Conservation (phyloP, 1,140 invertebrate species). For the Vanessa tameamea region DNA sequence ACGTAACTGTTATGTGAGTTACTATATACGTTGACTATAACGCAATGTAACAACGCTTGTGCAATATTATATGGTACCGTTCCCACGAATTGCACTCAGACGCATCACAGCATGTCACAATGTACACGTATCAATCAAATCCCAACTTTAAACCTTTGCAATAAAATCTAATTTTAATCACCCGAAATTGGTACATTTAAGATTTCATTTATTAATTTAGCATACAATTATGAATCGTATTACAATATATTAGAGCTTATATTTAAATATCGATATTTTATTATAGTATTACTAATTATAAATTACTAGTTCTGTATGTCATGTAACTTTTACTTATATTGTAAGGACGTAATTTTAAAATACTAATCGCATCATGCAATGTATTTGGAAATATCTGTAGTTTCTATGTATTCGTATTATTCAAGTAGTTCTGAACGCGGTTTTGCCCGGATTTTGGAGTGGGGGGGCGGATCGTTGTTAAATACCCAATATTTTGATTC, state of each 20-base stretch:
- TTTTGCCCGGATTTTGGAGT: no score
- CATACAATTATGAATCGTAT: neutral
- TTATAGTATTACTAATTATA: neutral
- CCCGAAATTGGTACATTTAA: neutral
- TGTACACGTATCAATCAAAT: neutral
- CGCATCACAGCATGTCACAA: conserved; percentile 8
- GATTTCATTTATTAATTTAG: neutral
- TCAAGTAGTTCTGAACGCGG: no score
- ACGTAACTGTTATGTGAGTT: conserved; percentile 2
- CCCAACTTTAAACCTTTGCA: neutral
- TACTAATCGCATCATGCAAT: neutral
- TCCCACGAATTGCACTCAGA: conserved; percentile 21
- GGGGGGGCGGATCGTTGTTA: no score
- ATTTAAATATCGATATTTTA: neutral
- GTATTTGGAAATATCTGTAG: neutral
- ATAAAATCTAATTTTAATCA: neutral
- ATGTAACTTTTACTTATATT: conserved; percentile 5
- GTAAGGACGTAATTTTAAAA: conserved; percentile 6
- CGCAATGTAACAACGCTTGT: conserved; percentile 6
- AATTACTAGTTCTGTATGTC: conserved; percentile 2
- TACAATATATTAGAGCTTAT: neutral
- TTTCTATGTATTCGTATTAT: no score
- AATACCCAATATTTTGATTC: no score
- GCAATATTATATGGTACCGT: conserved; percentile 8
- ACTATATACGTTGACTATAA: conserved; percentile 1